Percentiles rank a stretch among this genome's conserved stretches.
phyloP scores from a whole-genome alignment of 2,888 invertebrate species.

The Brachypterus glaber region DNA sequence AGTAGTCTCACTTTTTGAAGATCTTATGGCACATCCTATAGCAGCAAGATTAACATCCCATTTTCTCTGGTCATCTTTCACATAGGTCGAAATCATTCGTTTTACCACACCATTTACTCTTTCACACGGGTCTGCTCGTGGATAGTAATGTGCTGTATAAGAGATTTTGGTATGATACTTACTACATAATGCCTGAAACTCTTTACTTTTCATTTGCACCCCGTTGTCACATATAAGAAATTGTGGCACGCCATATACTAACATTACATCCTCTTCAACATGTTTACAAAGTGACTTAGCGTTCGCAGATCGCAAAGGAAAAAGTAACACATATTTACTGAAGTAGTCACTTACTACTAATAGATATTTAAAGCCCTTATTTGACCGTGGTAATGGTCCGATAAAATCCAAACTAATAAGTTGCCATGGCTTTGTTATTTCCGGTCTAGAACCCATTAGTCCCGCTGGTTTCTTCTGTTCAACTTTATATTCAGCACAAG shows the following conservation, averaged over 20 bases:
- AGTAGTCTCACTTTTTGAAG: conserved; percentile 23
- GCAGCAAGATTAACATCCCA: conserved; percentile 25
- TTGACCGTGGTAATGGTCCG: conserved; percentile 13
- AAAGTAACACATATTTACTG: conserved; percentile 11
- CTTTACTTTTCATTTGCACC: conserved; percentile 10
- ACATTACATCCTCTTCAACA: conserved; percentile 16
- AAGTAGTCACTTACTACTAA: conserved; percentile 15
- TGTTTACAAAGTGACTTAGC: conserved; percentile 4
- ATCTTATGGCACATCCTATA: conserved; percentile 25
- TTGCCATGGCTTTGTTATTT: conserved; percentile 10
- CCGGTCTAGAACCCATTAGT: conserved; percentile 10
- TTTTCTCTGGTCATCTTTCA: conserved; percentile 15
- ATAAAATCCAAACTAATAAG: conserved; percentile 13
- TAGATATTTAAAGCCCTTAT: conserved; percentile 9
- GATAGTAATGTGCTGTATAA: conserved; percentile 25
- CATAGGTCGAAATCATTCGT: conserved; percentile 24
- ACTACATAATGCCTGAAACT: conserved; percentile 11
- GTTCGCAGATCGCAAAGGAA: conserved; percentile 10
- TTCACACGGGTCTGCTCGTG: conserved; percentile 30
- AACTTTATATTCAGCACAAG: conserved; percentile 13
- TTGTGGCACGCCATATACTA: conserved; percentile 20
- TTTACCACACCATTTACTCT: conserved; percentile 27
- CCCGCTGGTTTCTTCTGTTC: too few species aligned
- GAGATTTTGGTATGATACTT: conserved; percentile 16
- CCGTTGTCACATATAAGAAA: conserved; percentile 22